Evolutionary conservation across 2,113 vertebrate genomes (phyloP), one percentile per base, ranked within the genome.

Genomic region (Mustela nigripes): DNA sequence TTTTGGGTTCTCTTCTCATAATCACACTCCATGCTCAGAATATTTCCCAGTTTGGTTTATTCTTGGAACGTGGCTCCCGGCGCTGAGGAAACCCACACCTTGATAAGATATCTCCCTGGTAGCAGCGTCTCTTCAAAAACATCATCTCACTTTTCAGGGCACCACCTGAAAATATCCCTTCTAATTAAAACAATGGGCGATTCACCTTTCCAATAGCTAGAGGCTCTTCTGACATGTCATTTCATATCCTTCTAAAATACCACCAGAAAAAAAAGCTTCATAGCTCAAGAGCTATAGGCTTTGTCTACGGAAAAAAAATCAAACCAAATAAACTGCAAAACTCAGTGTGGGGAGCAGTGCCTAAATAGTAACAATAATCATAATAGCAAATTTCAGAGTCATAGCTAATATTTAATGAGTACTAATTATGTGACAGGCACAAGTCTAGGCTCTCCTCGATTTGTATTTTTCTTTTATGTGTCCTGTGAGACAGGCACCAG

Each of bases 121-220:
- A 60, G 84, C 89, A 88, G 92, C 0, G 60, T 60, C 18, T 95
- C 69, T 93, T 97, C 90, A 95, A 96, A 94, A 86, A 81, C 33
- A 78, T 26, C 45, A 93, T n/a, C 48, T 93, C 7, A 16, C 80
- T 96, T 92, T 97, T 94, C 53, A 96, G 79, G 76, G 67, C 65
- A 89, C 33, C 87, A 83, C 81, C 93, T 73, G 97, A 98, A 89
- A 98, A 96, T 6, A 58, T 95, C 56, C 86, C 45, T 85, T 95
- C 84, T 96, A 98, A 89, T 97, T 12, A 45, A n/a, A 80, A 78
- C 56, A 98, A 96, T 0, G 1, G 11, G 80, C 3, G 0, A 95
- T 45, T 84, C 62, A 56, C 96, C 97, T 97, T 97, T 95, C 87
- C 82, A 95, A 97, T 76, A 96, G 76, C 39, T 71, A 53, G 62